Evolutionary conservation across 2,888 invertebrate species (phyloP).

Genomic region (Polia nebulosa): DNA sequence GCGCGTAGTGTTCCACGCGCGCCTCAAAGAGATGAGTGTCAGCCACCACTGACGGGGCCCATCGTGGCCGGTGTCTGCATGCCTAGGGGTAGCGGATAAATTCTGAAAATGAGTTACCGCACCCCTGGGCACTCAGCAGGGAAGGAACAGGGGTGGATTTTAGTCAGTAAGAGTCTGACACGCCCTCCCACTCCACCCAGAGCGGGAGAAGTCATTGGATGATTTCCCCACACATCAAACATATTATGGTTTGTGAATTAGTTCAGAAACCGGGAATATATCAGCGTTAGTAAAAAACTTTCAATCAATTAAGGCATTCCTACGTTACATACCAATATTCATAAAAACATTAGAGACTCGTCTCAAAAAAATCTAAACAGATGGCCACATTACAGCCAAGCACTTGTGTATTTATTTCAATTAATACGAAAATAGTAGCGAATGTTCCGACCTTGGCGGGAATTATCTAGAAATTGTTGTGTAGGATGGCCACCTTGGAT

Average conservation of each 20-base stretch:
- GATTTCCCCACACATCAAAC: background rate
- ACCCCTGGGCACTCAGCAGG: too few species aligned
- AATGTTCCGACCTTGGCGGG: slow-evolving; percentile 67
- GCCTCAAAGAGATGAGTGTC: too few species aligned
- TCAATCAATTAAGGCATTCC: background rate
- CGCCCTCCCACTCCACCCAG: too few species aligned
- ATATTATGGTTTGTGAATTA: background rate
- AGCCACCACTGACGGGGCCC: too few species aligned
- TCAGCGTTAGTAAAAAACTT: background rate
- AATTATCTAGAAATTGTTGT: slow-evolving; percentile 61
- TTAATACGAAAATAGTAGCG: slow-evolving; percentile 72
- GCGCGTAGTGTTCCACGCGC: too few species aligned
- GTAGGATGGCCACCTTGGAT: slow-evolving; percentile 55
- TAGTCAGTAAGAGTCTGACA: too few species aligned
- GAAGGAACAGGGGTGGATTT: too few species aligned
- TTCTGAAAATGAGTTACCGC: too few species aligned
- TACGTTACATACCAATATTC: background rate
- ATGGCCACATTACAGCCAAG: slow-evolving; percentile 57
- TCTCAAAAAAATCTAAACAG: slow-evolving; percentile 40
- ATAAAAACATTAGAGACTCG: background rate
- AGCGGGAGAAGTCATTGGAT: too few species aligned
- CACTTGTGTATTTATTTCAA: slow-evolving; percentile 75
- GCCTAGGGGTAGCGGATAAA: too few species aligned
- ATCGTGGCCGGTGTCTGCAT: too few species aligned
- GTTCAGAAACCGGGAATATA: background rate